Evolutionary conservation across 2,797 vertebrate species (phyloP), one percentile per base, ranked within the genome.

Genomic region (Clarias laeviceps): DNA sequence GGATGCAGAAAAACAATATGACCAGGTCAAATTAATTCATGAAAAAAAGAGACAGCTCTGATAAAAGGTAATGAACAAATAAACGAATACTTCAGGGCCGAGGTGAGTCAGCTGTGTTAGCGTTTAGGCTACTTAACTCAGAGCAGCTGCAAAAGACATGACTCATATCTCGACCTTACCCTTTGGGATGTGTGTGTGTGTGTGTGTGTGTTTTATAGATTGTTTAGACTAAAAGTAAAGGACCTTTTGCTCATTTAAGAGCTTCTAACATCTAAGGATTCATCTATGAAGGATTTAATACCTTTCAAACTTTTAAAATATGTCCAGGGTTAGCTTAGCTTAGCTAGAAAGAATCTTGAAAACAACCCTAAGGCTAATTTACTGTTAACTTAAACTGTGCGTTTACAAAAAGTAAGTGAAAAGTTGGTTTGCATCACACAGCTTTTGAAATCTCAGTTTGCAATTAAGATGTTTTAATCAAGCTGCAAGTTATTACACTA

Each of bases 81-180:
- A 82, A 72, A 82, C 66, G 11, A 72, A 59, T 57, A n/a, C 6
- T 54, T 59, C 66, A 18, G 54, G 37, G 80, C 9, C 1, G 62
- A 50, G 8, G 50, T 84, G 87, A 89, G 80, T 88, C 83, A 88
- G 81, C 83, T 83, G 66, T n/a, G 83, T 69, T 83, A 82, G 70
- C 78, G 66, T 70, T 64, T 56, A 76, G 56, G 61, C 61, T 70
- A 90, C 80, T 62, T 81, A 84, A 86, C 72, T 84, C 84, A 88
- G 37, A 78, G n/a, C 87, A 84, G 80, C 64, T 77, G 84, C 76
- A 82, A 45, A 50, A 29, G 12, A 54, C 17, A 59, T 84, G 87
- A 88, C 72, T 85, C 64, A 84, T 40, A 37, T 50, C 61, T 22
- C 57, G 18, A 17, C 34, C n/a, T 27, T 34, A 79, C 29, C 69